phyloP scores from a whole-genome alignment of 2,888 invertebrate species.

The Caenorhabditis panamensis region DNA sequence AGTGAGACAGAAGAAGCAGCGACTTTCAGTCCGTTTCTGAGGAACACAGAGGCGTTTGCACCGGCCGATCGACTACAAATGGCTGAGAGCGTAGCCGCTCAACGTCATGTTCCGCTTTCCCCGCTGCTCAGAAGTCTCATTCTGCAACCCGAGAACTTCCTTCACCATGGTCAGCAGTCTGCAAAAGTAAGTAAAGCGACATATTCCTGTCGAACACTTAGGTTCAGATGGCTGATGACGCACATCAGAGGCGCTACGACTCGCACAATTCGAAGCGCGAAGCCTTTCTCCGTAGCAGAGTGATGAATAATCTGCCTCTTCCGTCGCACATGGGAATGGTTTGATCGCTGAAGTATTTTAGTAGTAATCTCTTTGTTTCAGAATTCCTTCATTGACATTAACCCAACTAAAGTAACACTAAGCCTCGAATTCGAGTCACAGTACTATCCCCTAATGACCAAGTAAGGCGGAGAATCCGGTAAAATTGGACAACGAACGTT shows the following conservation, averaged over 20 bases:
- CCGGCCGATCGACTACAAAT: conserved; percentile 24
- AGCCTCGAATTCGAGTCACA: conserved; percentile 52
- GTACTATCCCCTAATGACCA: conserved; percentile 51
- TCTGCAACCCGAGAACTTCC: conserved; percentile 30
- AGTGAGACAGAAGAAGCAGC: conserved; percentile 20
- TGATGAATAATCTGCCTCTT: conserved; percentile 11
- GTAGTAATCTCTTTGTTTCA: conserved; percentile 1
- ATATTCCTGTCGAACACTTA: not conserved
- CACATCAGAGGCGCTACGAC: conserved; percentile 18
- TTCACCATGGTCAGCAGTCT: conserved; percentile 46
- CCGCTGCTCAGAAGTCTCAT: conserved; percentile 31
- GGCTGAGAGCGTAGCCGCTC: conserved; percentile 33
- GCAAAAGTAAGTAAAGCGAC: conserved; percentile 12
- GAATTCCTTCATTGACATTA: conserved; percentile 59
- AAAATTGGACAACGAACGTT: not conserved
- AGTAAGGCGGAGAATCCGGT: not conserved
- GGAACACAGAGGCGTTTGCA: conserved; percentile 12
- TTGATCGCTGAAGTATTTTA: not conserved
- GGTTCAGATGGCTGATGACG: conserved; percentile 50
- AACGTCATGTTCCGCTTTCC: too few species aligned
- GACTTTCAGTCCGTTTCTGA: conserved; percentile 29
- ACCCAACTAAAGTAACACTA: conserved; percentile 62
- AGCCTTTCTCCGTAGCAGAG: conserved; percentile 27
- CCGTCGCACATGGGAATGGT: conserved; percentile 51
- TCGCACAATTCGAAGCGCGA: conserved; percentile 47